Conservation (phyloP, 2,113 vertebrate species). For the Nannospalax galili region DNA sequence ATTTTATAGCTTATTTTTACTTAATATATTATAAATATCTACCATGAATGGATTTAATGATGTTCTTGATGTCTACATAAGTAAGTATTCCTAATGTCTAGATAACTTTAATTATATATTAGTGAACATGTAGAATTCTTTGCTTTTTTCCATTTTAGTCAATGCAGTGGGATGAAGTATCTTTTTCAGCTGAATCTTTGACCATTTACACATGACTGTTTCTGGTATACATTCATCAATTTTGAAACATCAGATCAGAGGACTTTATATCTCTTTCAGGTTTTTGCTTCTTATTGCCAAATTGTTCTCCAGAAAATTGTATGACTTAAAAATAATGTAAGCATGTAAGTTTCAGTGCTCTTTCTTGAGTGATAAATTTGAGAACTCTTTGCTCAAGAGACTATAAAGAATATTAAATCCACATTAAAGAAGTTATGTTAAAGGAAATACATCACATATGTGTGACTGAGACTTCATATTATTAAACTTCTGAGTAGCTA, state of each 20-base stretch:
- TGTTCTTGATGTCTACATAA: no score
- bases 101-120: not conserved
- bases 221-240: not conserved
- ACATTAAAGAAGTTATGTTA: not conserved
- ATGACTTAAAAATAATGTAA: not conserved
- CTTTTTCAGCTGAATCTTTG: not conserved
- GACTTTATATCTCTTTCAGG: not conserved
- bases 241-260: not conserved
- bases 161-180: not conserved
- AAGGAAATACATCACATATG: not conserved
- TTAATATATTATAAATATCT: not conserved
- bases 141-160: not conserved
- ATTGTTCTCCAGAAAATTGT: not conserved
- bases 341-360: not conserved
- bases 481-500: not conserved
- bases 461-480: not conserved
- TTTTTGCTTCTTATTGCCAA: not conserved
- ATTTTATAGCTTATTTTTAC: conserved; percentile 8
- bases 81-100: no score
- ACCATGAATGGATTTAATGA: no score
- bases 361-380: conserved; percentile 2
- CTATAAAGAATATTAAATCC: not conserved
- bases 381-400: not conserved
- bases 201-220: not conserved
- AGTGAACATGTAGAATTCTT: not conserved